These are phyloP conservation scores for Hirtodrosophila histrioides DNA, from an alignment of 2,888 invertebrate genomes.

Conservation along the genomic window DNA sequence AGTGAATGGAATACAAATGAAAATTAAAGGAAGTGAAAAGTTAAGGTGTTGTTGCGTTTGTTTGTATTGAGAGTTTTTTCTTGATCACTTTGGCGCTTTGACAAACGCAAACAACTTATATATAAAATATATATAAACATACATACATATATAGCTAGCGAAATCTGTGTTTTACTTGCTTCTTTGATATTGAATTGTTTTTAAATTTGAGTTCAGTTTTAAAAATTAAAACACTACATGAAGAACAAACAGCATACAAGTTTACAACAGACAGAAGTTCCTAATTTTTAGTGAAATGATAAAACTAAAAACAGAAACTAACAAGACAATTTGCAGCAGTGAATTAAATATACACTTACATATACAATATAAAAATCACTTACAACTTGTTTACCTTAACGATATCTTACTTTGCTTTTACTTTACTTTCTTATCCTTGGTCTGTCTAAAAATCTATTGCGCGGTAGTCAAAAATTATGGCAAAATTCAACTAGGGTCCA, in stretches of 20 bases:
- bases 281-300: slow-evolving; percentile 78
- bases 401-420: slow-evolving; percentile 43
- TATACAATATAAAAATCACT: slow-evolving; percentile 19
- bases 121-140: slow-evolving; percentile 34
- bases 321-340: slow-evolving; percentile 69
- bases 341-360: slow-evolving; percentile 57
- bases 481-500: slow-evolving; percentile 81
- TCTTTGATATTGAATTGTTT: slow-evolving; percentile 53
- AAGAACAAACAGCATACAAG: slow-evolving; percentile 43
- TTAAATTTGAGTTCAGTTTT: slow-evolving; percentile 45
- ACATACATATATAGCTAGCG: slow-evolving; percentile 66
- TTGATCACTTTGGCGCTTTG: slow-evolving; percentile 36
- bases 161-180: slow-evolving; percentile 68
- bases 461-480: slow-evolving; percentile 61
- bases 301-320: slow-evolving; percentile 56
- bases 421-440: slow-evolving; percentile 60
- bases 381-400: slow-evolving; percentile 35
- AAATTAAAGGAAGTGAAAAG: slow-evolving; percentile 14
- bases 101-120: slow-evolving; percentile 39
- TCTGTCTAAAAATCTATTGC: slow-evolving; percentile 54
- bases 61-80: slow-evolving; percentile 33
- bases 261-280: slow-evolving; percentile 75
- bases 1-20: slow-evolving; percentile 16
- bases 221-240: slow-evolving; percentile 33
- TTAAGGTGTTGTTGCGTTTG: slow-evolving; percentile 51